Conservation (phyloP, 30 jellyfish, hydroid and myxozoan species). For the Cassiopea andromeda region DNA sequence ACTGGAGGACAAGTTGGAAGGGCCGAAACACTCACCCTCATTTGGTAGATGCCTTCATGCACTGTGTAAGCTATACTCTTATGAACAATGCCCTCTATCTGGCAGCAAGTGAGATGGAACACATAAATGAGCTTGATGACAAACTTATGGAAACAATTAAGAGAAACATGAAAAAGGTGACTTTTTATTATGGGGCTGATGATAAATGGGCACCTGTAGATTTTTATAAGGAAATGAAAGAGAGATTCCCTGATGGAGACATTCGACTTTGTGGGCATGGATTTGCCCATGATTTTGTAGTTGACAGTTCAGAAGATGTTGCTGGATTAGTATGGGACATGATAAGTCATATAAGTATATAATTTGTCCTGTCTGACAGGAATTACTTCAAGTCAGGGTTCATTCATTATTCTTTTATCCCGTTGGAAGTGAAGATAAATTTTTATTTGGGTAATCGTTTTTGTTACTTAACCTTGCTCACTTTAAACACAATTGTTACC, state of each 20-base stretch:
- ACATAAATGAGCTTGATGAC: conserved; percentile 64
- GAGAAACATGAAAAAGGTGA: conserved; percentile 35
- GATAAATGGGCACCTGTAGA: conserved; percentile 91
- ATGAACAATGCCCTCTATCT: conserved; percentile 79
- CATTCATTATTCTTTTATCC: too few species aligned
- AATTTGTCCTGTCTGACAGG: neutral
- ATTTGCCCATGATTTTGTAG: conserved; percentile 87
- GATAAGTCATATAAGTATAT: conserved; percentile 7
- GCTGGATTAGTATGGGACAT: conserved; percentile 75
- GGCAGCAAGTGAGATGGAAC: conserved; percentile 86
- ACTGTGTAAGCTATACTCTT: conserved; percentile 59
- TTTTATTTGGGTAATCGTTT: too few species aligned
- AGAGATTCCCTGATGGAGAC: conserved; percentile 81
- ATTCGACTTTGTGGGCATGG: conserved; percentile 68
- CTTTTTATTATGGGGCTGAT: conserved; percentile 77
- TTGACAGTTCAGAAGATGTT: conserved; percentile 81
- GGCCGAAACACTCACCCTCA: conserved; percentile 66
- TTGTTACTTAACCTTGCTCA: too few species aligned
- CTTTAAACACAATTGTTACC: too few species aligned
- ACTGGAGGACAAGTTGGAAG: conserved; percentile 89
- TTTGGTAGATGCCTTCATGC: conserved; percentile 42
- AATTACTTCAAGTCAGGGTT: too few species aligned
- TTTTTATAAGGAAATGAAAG: conserved; percentile 70
- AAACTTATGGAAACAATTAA: conserved; percentile 40
- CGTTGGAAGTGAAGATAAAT: too few species aligned